Conservation (phyloP, 2,113 vertebrate genomes). For the Fukomys damarensis region DNA sequence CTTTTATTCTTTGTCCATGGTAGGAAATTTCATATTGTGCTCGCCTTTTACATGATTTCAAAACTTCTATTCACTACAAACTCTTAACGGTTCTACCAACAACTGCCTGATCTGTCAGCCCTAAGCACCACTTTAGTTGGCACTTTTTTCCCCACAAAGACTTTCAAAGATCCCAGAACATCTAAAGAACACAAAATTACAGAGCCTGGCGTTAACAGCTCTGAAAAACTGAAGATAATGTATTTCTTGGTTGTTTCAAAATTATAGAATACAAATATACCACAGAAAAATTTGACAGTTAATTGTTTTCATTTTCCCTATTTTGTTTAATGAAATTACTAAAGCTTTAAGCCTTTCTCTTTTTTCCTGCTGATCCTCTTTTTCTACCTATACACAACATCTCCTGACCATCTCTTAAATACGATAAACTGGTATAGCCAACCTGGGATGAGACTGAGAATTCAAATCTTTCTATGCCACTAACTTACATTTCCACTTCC, state of each 20-base stretch:
- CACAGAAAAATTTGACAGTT: neutral
- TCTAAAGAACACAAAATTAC: neutral
- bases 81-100: neutral
- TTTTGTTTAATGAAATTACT: neutral
- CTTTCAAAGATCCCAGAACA: neutral
- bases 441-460: neutral
- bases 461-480: neutral
- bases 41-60: conserved; percentile 62
- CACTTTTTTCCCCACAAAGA: neutral
- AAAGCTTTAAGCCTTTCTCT: neutral
- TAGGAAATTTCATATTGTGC: conserved; percentile 56
- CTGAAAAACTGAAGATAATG: neutral
- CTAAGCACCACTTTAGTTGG: neutral
- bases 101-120: neutral
- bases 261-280: neutral
- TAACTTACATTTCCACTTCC: neutral
- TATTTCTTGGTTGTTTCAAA: neutral
- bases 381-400: neutral
- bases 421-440: neutral
- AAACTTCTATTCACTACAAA: conserved; percentile 30
- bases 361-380: neutral
- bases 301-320: neutral
- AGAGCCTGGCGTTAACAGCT: neutral
- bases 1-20: conserved; percentile 50
- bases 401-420: neutral